phyloP scores from a whole-genome alignment of 2,113 vertebrate species.

The Alectura lathami region DNA sequence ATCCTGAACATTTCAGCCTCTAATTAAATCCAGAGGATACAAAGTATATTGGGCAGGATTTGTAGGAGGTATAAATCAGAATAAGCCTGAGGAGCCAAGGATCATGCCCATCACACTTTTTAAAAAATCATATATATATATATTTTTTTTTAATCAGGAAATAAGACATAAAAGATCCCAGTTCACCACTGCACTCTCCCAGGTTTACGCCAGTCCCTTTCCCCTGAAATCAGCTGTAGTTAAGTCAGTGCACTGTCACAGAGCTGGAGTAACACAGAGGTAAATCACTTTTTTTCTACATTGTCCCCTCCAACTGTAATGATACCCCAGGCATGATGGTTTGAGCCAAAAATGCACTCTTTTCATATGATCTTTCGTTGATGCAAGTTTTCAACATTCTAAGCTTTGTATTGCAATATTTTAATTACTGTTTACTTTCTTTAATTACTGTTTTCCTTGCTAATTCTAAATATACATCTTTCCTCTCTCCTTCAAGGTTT shows the following conservation, averaged over 20 bases:
- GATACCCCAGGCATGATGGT: not conserved
- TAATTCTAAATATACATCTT: slow-evolving; percentile 36
- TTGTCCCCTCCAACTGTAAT: not conserved
- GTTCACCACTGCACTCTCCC: not conserved
- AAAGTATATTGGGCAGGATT: not conserved
- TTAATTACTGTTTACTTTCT: slow-evolving; percentile 42
- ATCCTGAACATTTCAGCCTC: not conserved
- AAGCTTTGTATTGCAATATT: slow-evolving; percentile 8
- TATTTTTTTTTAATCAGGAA: not conserved
- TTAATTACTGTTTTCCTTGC: slow-evolving; percentile 46
- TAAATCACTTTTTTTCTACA: not conserved
- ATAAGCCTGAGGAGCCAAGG: not conserved
- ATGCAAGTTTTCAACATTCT: slow-evolving; percentile 8
- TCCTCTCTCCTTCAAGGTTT: slow-evolving; percentile 16
- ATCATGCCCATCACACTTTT: not conserved
- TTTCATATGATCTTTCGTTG: not conserved
- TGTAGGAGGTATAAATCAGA: not conserved
- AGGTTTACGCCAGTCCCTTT: not conserved
- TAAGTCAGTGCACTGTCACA: not conserved
- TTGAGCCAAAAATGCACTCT: not conserved
- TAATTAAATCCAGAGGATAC: not conserved
- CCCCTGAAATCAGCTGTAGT: not conserved
- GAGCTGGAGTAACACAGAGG: not conserved
- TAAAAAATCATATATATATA: not conserved
- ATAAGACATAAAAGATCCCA: not conserved